A percentile compares a stretch with the other conserved stretches of the same genome.
phyloP scores from a whole-genome alignment of 2,797 vertebrate species.

The Clarias fuscus region DNA sequence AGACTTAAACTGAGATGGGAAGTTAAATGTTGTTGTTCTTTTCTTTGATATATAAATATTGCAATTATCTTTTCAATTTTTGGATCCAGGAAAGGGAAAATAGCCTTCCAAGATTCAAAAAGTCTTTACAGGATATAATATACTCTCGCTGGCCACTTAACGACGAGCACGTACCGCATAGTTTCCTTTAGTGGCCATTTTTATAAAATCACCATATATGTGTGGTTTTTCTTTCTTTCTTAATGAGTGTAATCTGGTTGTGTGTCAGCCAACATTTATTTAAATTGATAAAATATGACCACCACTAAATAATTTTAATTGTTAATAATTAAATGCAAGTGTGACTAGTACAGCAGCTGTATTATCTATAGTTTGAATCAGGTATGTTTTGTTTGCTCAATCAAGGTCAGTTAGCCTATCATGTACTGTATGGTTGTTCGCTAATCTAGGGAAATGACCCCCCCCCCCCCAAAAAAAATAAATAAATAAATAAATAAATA shows the following conservation, averaged over 20 bases:
- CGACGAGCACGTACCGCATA: background rate
- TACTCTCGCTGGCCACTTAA: background rate
- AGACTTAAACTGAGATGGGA: slow-evolving; percentile 4
- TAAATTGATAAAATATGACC: background rate
- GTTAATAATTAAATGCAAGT: background rate
- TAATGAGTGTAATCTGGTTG: background rate
- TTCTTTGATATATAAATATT: background rate
- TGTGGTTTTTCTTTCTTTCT: background rate
- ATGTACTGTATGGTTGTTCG: too few relatives aligned
- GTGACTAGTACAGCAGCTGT: background rate
- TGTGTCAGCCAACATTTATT: background rate
- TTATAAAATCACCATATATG: too few relatives aligned
- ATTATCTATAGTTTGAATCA: background rate
- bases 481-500: too few relatives aligned
- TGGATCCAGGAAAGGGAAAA: background rate
- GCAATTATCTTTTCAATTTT: slow-evolving; percentile 15
- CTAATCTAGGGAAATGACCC: too few relatives aligned
- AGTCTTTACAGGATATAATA: background rate
- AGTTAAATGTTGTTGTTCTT: background rate
- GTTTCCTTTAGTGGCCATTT: background rate
- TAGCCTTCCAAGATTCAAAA: background rate
- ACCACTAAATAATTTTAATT: background rate
- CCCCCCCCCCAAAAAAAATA: too few relatives aligned
- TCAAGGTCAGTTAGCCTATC: too few relatives aligned
- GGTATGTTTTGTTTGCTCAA: background rate